phyloP scores from a whole-genome alignment of 2,888 invertebrate species.

The Corythucha ciliata region DNA sequence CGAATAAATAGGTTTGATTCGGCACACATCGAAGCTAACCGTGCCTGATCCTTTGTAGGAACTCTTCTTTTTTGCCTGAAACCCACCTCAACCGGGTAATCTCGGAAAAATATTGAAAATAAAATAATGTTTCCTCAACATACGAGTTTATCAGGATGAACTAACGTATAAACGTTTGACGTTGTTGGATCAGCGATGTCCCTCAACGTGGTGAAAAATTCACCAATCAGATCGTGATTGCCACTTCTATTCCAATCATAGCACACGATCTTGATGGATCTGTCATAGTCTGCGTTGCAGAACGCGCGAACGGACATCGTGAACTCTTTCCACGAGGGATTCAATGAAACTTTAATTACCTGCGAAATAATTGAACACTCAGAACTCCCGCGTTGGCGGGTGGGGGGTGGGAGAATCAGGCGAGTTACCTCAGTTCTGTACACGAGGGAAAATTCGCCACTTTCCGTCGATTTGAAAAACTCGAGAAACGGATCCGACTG shows the following conservation, averaged over 20 bases:
- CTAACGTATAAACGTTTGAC: slow-evolving; percentile 37
- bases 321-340: slow-evolving; percentile 48
- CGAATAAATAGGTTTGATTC: slow-evolving; percentile 39
- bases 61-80: slow-evolving; percentile 41
- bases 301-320: slow-evolving; percentile 43
- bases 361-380: slow-evolving; percentile 8
- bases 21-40: slow-evolving; percentile 33
- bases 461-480: slow-evolving; percentile 43
- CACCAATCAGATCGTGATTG: slow-evolving; percentile 44
- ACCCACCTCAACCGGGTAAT: slow-evolving; percentile 10
- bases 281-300: slow-evolving; percentile 47
- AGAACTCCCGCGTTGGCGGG: not conserved
- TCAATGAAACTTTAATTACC: slow-evolving; percentile 44
- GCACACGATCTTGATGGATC: slow-evolving; percentile 45
- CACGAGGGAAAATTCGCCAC: slow-evolving; percentile 43
- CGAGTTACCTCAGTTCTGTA: slow-evolving; percentile 45
- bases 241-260: slow-evolving; percentile 47
- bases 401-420: not conserved
- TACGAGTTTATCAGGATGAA: slow-evolving; percentile 39
- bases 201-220: slow-evolving; percentile 43
- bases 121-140: slow-evolving; percentile 7
- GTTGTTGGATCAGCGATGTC: slow-evolving; percentile 40
- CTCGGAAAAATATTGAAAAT: not conserved
- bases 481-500: slow-evolving; percentile 40
- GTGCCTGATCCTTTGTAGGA: slow-evolving; percentile 45